Percentiles rank a stretch among this genome's conserved stretches.
phyloP scores from a whole-genome alignment of 1,140 invertebrate species.

The Choristoneura fumiferana region DNA sequence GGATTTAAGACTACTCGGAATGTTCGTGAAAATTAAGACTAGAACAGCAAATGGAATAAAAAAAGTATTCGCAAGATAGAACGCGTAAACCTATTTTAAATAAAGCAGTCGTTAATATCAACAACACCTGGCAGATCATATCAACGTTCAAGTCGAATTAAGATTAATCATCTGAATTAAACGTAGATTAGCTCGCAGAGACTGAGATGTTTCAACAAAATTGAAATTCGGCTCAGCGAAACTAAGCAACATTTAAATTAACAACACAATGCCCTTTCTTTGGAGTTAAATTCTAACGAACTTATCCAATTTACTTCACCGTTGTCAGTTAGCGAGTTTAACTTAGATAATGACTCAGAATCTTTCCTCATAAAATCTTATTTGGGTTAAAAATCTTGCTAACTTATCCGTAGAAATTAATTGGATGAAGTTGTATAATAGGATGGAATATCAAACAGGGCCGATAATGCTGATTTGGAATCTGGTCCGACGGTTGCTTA shows the following conservation, averaged over 20 bases:
- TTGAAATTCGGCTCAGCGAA: not conserved
- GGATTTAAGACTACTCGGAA: too few species aligned
- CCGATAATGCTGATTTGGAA: conserved; percentile 46
- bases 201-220: conserved; percentile 7
- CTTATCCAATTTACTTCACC: conserved; percentile 13
- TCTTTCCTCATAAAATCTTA: conserved; percentile 1
- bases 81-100: too few species aligned
- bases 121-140: too few species aligned
- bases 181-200: not conserved
- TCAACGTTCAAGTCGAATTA: too few species aligned
- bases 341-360: not conserved
- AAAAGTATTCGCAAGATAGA: too few species aligned
- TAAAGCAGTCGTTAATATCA: too few species aligned
- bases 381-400: not conserved
- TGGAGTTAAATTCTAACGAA: conserved; percentile 7
- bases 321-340: not conserved
- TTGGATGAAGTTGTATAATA: not conserved
- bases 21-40: too few species aligned
- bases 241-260: conserved; percentile 9
- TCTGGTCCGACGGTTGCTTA: conserved; percentile 41
- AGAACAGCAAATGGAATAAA: too few species aligned
- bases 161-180: conserved; percentile 15
- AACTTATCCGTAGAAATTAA: not conserved
- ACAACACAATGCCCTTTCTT: conserved; percentile 15
- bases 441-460: conserved; percentile 38